Conservation (phyloP, 2,888 invertebrate species). For the Raillietiella orientalis region DNA sequence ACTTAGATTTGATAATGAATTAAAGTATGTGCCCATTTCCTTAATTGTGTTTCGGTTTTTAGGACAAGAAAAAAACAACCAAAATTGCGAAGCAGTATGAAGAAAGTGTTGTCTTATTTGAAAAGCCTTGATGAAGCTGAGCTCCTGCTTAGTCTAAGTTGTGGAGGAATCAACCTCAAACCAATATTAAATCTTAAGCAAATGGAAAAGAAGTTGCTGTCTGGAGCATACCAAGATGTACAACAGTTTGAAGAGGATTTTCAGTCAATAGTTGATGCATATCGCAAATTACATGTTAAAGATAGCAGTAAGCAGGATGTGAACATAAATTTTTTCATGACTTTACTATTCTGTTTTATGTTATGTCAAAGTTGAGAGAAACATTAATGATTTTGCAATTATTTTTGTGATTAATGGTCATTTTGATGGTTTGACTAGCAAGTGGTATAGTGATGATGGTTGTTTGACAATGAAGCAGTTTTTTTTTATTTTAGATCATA, state of each 20-base stretch:
- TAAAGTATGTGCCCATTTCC: no score
- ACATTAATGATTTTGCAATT: no score
- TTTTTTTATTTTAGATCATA: no score
- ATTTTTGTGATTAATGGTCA: no score
- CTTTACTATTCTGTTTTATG: neutral
- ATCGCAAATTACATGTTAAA: conserved; percentile 63
- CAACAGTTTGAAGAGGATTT: conserved; percentile 58
- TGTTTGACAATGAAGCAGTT: no score
- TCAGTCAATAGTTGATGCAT: conserved; percentile 67
- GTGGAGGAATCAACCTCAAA: no score
- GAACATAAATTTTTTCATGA: conserved; percentile 4
- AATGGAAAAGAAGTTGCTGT: conserved; percentile 58
- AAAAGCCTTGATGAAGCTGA: conserved; percentile 69
- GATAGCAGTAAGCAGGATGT: conserved; percentile 35
- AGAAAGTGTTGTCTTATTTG: conserved; percentile 57
- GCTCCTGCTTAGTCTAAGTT: conserved; percentile 76
- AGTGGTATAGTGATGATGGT: no score
- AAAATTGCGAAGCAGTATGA: conserved; percentile 39
- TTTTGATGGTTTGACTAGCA: no score
- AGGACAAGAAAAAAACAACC: no score
- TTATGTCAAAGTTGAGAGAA: no score
- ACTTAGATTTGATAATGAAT: no score
- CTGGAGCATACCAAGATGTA: conserved; percentile 40
- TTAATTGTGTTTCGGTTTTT: no score
- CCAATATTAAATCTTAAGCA: conserved; percentile 58